Conservation (phyloP, 2,113 vertebrate genomes). For the Struthio camelus region DNA sequence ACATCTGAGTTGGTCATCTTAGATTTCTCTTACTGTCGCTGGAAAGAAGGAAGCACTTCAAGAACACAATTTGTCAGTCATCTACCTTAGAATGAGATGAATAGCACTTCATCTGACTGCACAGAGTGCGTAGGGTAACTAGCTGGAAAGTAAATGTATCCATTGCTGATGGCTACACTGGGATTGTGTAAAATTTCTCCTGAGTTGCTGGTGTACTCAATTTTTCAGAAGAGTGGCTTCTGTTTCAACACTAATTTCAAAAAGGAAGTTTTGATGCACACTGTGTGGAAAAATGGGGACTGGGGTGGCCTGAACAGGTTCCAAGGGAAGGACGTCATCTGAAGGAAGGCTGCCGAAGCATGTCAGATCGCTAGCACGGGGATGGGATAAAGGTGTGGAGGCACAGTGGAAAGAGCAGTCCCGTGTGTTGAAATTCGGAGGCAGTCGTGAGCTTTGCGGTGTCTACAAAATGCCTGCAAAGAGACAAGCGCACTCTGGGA, state of each 20-base stretch:
- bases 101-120: neutral
- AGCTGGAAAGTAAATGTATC: neutral
- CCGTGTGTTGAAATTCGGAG: neutral
- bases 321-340: fast-evolving
- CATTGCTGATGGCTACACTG: fast-evolving
- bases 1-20: neutral
- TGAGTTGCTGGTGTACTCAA: neutral
- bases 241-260: neutral
- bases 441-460: neutral
- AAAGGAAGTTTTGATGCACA: fast-evolving
- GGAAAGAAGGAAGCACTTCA: neutral
- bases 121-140: neutral
- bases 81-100: neutral
- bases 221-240: neutral
- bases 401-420: no score
- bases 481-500: neutral
- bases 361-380: fast-evolving
- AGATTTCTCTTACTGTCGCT: neutral
- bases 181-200: neutral
- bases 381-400: neutral
- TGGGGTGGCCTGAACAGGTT: neutral
- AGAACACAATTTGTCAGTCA: neutral
- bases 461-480: neutral
- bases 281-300: fast-evolving
- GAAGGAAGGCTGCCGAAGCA: neutral